Evolutionary conservation across 2,797 vertebrate genomes (phyloP), one percentile per base, ranked within the genome.

Genomic region (Pipistrellus kuhlii): DNA sequence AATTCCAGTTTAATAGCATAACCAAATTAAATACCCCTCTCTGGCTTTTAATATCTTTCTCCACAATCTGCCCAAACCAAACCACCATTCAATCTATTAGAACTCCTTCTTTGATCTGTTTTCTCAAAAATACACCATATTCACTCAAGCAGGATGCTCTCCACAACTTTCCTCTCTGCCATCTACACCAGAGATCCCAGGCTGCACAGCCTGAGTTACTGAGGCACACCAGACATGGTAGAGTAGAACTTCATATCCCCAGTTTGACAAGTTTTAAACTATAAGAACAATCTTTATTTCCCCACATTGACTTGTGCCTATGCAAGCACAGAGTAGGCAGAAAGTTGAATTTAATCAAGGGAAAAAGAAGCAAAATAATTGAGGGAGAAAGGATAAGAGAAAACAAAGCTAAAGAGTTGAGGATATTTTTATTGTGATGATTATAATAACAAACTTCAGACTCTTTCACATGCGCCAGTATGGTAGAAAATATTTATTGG

Each of bases 61-160:
- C 48, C 44, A 73, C n/a, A 94, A 48, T 17, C 38, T 82, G 13
- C 13, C 35, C 44, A 80, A 91, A 93, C 35, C 35, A 64, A 76
- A 53, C 73, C 46, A 15, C 64, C 73, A 59, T 53, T 80, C 25
- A 92, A 38, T 30, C 38, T 78, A 78, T 20, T 78, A 68, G 53
- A 64, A 13, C 9, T 32, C 44, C 64, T 90, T 86, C 38, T 94
- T 75, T 57, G 38, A 91, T 89, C 15, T 57, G 15, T 75, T 91
- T 93, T 88, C 68, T 92, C 59, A 66, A 77, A 91, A 71, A 21
- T 53, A 55, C 3, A 68, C 20, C n/a, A 5, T 35, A 72, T 44
- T 17, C 35, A 83, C 35, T 87, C 71, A 87, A 57, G 62, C 9
- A 91, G 38, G 32, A 41, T 85, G n/a, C 9, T 72, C 35, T 57